Evolutionary conservation across 2,797 vertebrate species (phyloP).

Genomic region (Microctenopoma lineatum): DNA sequence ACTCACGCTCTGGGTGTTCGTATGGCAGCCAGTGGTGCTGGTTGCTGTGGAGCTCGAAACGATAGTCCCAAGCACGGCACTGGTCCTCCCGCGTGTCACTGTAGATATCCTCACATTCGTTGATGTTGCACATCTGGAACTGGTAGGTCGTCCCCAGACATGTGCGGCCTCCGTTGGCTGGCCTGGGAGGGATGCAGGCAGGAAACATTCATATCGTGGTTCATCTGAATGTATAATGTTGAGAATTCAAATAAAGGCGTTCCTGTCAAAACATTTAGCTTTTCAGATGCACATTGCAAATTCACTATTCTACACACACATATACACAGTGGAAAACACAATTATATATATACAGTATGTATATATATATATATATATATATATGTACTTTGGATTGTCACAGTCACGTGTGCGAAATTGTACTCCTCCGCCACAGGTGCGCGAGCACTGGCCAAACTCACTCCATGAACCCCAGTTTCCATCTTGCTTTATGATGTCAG

Average conservation of each 20-base stretch:
- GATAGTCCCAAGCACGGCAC: slow-evolving; percentile 89
- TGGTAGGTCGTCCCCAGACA: slow-evolving; percentile 90
- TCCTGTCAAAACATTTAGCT: background rate
- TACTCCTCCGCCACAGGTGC: slow-evolving; percentile 92
- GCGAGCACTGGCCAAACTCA: slow-evolving; percentile 93
- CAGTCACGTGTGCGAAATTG: slow-evolving; percentile 93
- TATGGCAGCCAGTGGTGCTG: slow-evolving; percentile 97
- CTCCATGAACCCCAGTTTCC: slow-evolving; percentile 97
- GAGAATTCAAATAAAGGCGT: background rate
- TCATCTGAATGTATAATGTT: background rate
- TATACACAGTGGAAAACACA: background rate
- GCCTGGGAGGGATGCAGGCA: slow-evolving; percentile 76
- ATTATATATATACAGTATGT: slow-evolving; percentile 77
- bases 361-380: slow-evolving; percentile 66
- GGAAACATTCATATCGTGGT: background rate
- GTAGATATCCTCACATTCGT: slow-evolving; percentile 89
- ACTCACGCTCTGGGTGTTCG: slow-evolving; percentile 93
- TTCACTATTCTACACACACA: background rate
- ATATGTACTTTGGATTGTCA: slow-evolving; percentile 90
- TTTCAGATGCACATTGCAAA: background rate
- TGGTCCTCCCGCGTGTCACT: slow-evolving; percentile 94
- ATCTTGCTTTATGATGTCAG: slow-evolving; percentile 95
- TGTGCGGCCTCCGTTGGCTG: slow-evolving; percentile 91
- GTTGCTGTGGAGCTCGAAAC: slow-evolving; percentile 87
- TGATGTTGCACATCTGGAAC: slow-evolving; percentile 92